These are phyloP conservation scores for Fratercula arctica DNA, from an alignment of 2,797 vertebrate species.

Conservation along the genomic window DNA sequence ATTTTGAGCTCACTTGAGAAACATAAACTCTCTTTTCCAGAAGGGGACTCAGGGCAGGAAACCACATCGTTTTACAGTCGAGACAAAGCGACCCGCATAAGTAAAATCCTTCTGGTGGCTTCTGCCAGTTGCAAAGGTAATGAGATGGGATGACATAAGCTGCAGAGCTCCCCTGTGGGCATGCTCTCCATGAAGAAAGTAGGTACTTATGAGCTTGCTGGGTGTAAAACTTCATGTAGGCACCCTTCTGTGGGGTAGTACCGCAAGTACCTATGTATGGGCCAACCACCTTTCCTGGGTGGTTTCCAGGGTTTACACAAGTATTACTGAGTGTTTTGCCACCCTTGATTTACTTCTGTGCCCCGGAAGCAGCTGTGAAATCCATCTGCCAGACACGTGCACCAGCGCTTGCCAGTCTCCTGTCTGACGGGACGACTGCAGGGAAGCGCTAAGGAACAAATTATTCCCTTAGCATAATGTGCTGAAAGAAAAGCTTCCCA, in stretches of 20 bases:
- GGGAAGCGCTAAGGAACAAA: not conserved
- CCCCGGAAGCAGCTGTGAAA: not conserved
- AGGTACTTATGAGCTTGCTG: not conserved
- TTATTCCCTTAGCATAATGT: not conserved
- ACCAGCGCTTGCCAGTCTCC: not conserved
- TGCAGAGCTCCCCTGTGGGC: not conserved
- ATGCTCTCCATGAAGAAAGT: not conserved
- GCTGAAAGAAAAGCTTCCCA: not conserved
- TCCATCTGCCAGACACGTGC: accelerated
- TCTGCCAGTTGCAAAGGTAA: not conserved
- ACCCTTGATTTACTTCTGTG: not conserved
- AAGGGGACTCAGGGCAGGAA: not conserved
- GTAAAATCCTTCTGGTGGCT: not conserved
- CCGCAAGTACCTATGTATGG: not conserved
- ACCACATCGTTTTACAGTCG: accelerated
- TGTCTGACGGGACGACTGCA: not conserved
- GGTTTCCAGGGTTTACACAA: not conserved
- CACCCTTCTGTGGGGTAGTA: not conserved
- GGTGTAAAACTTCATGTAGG: not conserved
- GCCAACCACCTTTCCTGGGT: not conserved
- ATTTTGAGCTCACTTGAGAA: not conserved
- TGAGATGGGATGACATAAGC: not conserved
- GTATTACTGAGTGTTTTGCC: not conserved
- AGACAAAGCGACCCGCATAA: not conserved
- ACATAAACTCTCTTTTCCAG: not conserved